phyloP scores from a whole-genome alignment of 1,140 invertebrate species.

The Ips nitidus region DNA sequence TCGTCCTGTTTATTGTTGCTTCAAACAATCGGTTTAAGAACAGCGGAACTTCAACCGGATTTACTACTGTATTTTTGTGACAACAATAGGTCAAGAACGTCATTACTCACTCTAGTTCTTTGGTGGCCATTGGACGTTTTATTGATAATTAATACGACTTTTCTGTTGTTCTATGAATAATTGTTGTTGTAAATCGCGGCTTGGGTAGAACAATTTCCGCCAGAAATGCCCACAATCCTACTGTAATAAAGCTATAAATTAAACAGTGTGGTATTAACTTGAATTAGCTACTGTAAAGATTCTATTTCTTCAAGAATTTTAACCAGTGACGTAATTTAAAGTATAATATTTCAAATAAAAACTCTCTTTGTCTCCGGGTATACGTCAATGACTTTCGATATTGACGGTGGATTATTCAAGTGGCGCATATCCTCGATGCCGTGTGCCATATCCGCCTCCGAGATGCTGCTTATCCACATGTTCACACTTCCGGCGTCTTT shows the following conservation, averaged over 20 bases:
- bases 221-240: too few relatives aligned
- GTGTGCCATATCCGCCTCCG: constrained; percentile 35
- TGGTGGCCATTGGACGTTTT: neutral
- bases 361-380: neutral
- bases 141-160: too few relatives aligned
- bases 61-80: constrained; percentile 15
- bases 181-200: too few relatives aligned
- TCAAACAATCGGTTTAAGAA: constrained; percentile 17
- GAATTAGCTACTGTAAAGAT: too few relatives aligned
- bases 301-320: too few relatives aligned
- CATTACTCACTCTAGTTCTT: neutral
- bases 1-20: constrained; percentile 22
- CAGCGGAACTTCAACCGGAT: constrained; percentile 22
- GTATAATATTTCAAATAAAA: neutral
- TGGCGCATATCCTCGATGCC: constrained; percentile 38
- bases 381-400: constrained; percentile 14
- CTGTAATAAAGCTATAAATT: too few relatives aligned
- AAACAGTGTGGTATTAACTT: too few relatives aligned
- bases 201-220: too few relatives aligned
- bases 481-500: constrained; percentile 35
- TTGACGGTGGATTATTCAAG: constrained; percentile 20
- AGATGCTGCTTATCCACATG: constrained; percentile 38
- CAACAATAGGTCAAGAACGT: constrained; percentile 19
- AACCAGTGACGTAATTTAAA: too few relatives aligned
- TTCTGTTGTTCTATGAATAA: too few relatives aligned